Percentiles rank a stretch among this genome's conserved stretches.
These are phyloP conservation scores for Dryobates pubescens DNA, from an alignment of 2,797 vertebrate genomes.

Conservation along the genomic window DNA sequence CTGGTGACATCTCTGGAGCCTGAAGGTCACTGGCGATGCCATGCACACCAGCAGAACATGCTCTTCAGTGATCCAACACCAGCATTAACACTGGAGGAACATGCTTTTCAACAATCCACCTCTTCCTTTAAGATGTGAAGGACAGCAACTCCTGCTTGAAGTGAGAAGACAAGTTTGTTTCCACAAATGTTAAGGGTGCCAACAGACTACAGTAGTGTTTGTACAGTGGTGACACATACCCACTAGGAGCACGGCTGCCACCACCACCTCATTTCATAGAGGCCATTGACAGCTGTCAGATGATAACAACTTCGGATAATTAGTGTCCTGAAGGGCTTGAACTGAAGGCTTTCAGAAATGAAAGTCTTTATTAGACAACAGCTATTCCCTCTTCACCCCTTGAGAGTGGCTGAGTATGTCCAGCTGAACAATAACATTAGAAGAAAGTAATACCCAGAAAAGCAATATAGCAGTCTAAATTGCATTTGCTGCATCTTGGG, in stretches of 20 bases:
- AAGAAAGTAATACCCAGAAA: conserved; percentile 26
- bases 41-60: fast-evolving
- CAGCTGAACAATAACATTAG: conserved; percentile 30
- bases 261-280: not conserved
- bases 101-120: fast-evolving
- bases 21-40: not conserved
- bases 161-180: not conserved
- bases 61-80: not conserved
- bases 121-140: not conserved
- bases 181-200: not conserved
- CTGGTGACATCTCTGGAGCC: not conserved
- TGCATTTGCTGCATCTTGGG: conserved; percentile 24
- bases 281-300: conserved; percentile 36
- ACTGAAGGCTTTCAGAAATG: conserved; percentile 18
- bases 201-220: not conserved
- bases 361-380: conserved; percentile 45
- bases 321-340: conserved; percentile 57
- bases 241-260: not conserved
- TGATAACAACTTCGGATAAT: conserved; percentile 51
- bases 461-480: conserved; percentile 47
- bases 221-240: not conserved
- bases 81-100: not conserved
- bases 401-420: not conserved
- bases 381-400: conserved; percentile 25
- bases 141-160: not conserved